phyloP scores from a whole-genome alignment of 2,888 invertebrate species.

The Melitaea athalia region DNA sequence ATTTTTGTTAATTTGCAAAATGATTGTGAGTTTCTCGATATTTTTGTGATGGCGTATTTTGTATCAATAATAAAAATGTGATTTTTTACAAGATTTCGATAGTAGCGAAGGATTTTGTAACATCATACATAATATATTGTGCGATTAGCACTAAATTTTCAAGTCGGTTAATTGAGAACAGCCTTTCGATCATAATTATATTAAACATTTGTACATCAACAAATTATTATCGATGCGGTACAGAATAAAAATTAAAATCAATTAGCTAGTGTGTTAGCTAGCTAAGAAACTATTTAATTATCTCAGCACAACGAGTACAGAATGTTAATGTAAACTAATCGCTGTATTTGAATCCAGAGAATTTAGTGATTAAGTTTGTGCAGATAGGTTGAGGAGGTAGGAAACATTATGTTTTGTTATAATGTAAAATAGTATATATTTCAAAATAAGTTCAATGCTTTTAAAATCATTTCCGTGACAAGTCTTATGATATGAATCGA shows the following conservation, averaged over 20 bases:
- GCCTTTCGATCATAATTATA: constrained; percentile 39
- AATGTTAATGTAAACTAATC: constrained; percentile 70
- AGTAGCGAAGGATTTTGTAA: too few relatives aligned
- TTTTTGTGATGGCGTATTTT: too few relatives aligned
- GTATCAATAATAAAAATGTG: too few relatives aligned
- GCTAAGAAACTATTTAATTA: constrained; percentile 65
- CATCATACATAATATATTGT: too few relatives aligned
- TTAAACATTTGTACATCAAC: constrained; percentile 38
- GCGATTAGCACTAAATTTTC: background rate
- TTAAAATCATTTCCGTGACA: too few relatives aligned
- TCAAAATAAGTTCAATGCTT: too few relatives aligned
- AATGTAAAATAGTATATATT: background rate
- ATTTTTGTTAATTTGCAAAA: too few relatives aligned
- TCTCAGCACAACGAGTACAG: constrained; percentile 55
- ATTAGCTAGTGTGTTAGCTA: constrained; percentile 52
- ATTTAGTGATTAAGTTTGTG: constrained; percentile 44
- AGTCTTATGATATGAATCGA: too few relatives aligned
- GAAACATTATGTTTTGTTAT: background rate
- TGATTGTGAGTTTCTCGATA: too few relatives aligned
- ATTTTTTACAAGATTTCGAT: too few relatives aligned
- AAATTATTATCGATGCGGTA: constrained; percentile 39
- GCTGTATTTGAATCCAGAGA: constrained; percentile 54
- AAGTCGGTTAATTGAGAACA: constrained; percentile 33
- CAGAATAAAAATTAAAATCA: constrained; percentile 55
- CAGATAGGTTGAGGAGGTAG: constrained; percentile 43